Base-by-base conservation (phyloP, 1,140 invertebrate genomes). In the Hycleus phaleratus region DNA sequence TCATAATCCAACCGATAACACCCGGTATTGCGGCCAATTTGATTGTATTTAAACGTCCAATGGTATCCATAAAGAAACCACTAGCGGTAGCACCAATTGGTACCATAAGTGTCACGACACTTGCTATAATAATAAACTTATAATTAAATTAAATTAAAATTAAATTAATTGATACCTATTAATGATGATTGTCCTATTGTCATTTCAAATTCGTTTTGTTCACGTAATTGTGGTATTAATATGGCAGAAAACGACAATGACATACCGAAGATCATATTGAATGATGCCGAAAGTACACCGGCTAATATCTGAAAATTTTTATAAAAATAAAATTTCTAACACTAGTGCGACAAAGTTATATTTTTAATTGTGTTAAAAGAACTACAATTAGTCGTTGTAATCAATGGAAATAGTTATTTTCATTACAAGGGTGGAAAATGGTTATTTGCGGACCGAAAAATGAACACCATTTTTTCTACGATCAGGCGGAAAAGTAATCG, bases 31-130 rank as follows among this genome's bases (percentile, higher is more conserved):
- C 72, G 0, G 81, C 77, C 3, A 84, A 56, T 64, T 82, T 77
- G 8, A 89, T 76, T 0, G 83, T 82, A 49, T 74, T 77, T 63
- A 84, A 74, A 49, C 86, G 70, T 10, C 86, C 86, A 38, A 85
- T 66, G 12, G 69, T 73, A 61, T 87, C 85, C 71, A 87, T 82
- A 3, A 81, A 59, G 56, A 79, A 78, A n/a, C 82, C 77, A 40
- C 77, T 76, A 9, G 79, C 45, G 0, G 81, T 43, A 1, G 80
- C 77, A 4, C 79, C 81, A 7, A 81, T 25, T 3, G 81, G 79
- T 3, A 79, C 76, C 11, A 75, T 72, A 2, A 83, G 62, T 9
- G 82, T 78, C 11, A 80, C 73, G 51, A 81, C 69, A 66, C 79
- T 82, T 0, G 79, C 80, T 81, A 69, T 18, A 76, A 72, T 63